phyloP scores from a whole-genome alignment of 2,797 vertebrate genomes.

The Malurus splendens region DNA sequence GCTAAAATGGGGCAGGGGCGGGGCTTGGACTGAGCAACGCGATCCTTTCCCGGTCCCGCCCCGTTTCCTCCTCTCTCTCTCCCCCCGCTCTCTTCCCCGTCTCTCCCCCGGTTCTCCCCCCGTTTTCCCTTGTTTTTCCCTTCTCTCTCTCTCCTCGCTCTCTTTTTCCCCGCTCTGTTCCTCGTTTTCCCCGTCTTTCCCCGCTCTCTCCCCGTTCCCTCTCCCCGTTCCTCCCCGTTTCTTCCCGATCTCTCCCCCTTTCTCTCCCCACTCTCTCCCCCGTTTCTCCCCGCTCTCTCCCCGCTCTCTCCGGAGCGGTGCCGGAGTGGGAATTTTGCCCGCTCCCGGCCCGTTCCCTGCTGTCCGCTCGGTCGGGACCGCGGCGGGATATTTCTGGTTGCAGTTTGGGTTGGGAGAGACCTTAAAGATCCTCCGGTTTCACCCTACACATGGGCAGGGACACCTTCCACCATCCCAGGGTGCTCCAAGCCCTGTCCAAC shows the following conservation, averaged over 20 bases:
- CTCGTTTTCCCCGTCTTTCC: too few species aligned
- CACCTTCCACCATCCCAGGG: fast-evolving
- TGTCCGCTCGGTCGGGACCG: neutral
- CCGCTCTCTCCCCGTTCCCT: too few species aligned
- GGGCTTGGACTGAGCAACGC: neutral
- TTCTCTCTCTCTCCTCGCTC: too few species aligned
- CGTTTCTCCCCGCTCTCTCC: fast-evolving
- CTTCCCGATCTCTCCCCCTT: too few species aligned
- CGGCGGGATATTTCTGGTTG: neutral
- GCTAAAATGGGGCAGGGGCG: too few species aligned
- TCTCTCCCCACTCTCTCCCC: too few species aligned
- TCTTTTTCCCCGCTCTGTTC: too few species aligned
- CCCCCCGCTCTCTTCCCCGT: too few species aligned
- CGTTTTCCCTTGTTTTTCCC: too few species aligned
- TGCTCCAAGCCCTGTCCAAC: neutral
- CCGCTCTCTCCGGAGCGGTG: fast-evolving
- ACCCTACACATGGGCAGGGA: fast-evolving
- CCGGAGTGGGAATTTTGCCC: fast-evolving
- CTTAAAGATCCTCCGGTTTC: fast-evolving
- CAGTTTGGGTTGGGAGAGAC: neutral
- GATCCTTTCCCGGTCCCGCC: neutral
- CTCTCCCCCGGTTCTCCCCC: too few species aligned
- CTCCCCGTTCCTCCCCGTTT: too few species aligned
- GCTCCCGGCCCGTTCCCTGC: fast-evolving
- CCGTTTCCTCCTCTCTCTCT: too few species aligned